Evolutionary conservation across 1,140 invertebrate genomes (phyloP).

Genomic region (Homarus americanus): DNA sequence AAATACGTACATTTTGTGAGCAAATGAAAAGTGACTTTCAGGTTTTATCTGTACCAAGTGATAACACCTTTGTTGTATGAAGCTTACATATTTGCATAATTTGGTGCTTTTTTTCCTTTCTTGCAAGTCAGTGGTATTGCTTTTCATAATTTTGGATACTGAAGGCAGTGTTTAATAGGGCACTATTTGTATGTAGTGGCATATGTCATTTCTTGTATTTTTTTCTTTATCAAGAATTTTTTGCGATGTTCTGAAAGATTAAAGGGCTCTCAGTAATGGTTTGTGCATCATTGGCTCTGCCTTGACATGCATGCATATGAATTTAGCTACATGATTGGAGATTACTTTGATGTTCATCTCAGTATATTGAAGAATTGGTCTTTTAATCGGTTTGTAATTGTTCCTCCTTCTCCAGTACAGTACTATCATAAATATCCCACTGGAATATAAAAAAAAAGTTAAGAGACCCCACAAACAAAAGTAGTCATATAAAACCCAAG

Average conservation of each 20-base stretch:
- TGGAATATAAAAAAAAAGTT: too few species aligned
- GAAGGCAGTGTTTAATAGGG: constrained; percentile 12
- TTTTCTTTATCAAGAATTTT: background rate
- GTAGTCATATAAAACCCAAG: too few species aligned
- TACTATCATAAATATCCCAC: too few species aligned
- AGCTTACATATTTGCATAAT: constrained; percentile 27
- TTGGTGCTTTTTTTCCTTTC: constrained; percentile 10
- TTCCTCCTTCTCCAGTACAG: background rate
- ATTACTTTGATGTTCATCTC: background rate
- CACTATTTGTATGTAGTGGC: constrained; percentile 23
- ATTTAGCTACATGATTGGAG: background rate
- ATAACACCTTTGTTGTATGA: constrained; percentile 14
- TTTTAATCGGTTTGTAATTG: background rate
- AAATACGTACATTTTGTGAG: too few species aligned
- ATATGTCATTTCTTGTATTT: background rate
- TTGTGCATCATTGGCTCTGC: constrained; percentile 4
- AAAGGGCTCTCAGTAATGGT: constrained; percentile 1
- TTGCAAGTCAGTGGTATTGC: background rate
- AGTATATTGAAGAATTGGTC: background rate
- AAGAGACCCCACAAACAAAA: too few species aligned
- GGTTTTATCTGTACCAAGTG: background rate
- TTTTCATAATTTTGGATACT: background rate
- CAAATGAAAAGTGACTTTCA: background rate
- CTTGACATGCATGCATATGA: background rate
- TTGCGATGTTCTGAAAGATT: constrained; percentile 15